A percentile compares a stretch with the other conserved stretches of the same genome.
phyloP scores from a whole-genome alignment of 1,140 invertebrate genomes.

The Drosophila murphyi region DNA sequence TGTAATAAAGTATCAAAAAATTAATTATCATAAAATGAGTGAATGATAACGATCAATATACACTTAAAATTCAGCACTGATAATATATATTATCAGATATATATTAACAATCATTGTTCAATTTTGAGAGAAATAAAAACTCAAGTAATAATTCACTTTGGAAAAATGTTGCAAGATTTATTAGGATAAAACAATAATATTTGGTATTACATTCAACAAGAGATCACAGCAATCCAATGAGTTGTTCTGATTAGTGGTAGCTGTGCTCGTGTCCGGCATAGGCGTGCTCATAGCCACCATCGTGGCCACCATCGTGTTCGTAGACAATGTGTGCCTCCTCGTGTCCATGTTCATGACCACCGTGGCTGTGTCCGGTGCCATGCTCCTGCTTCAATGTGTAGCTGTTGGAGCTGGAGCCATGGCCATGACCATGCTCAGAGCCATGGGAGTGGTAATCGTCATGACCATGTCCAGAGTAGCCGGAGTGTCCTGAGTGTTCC shows the following conservation, averaged over 20 bases:
- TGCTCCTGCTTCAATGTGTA: slow-evolving; percentile 55
- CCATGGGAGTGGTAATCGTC: slow-evolving; percentile 47
- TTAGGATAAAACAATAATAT: slow-evolving; percentile 61
- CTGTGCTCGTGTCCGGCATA: slow-evolving; percentile 54
- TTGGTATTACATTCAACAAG: slow-evolving; percentile 51
- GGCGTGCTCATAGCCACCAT: slow-evolving; percentile 21
- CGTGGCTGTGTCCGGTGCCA: slow-evolving; percentile 35
- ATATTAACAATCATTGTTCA: too few species aligned
- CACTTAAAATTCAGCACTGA: too few species aligned
- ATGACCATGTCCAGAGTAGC: slow-evolving; percentile 46
- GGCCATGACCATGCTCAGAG: slow-evolving; percentile 45
- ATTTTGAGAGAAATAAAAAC: too few species aligned
- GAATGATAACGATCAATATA: too few species aligned
- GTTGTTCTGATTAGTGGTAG: slow-evolving; percentile 40
- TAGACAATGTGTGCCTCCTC: slow-evolving; percentile 16
- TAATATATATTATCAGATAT: background rate
- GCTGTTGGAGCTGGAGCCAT: slow-evolving; percentile 30
- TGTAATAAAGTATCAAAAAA: too few species aligned
- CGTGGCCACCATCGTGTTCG: slow-evolving; percentile 25
- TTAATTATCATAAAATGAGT: too few species aligned
- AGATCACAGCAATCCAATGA: slow-evolving; percentile 19
- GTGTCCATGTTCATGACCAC: slow-evolving; percentile 41
- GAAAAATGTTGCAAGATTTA: slow-evolving; percentile 69
- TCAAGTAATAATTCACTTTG: slow-evolving; percentile 40
- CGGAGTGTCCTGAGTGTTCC: slow-evolving; percentile 14